Evolutionary conservation across 2,888 invertebrate genomes (phyloP).

Genomic region (Coenonympha arcania): DNA sequence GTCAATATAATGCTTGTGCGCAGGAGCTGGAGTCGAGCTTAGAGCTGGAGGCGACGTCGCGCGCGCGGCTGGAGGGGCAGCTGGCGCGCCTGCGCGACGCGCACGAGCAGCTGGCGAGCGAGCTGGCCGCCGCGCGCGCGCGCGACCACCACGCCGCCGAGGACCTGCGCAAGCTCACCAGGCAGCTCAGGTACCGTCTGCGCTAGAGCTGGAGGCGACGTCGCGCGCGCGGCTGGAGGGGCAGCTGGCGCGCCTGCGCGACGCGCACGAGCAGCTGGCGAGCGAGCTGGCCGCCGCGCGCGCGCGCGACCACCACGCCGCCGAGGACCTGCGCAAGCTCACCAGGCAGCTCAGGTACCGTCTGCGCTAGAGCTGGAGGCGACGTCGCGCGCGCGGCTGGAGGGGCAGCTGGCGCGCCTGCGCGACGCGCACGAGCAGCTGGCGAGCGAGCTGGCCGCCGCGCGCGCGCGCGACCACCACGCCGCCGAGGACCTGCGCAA

Average conservation of each 20-base stretch:
- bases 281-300: constrained; percentile 80
- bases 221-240: constrained; percentile 90
- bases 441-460: constrained; percentile 77
- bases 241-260: constrained; percentile 66
- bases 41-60: constrained; percentile 91
- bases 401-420: constrained; percentile 77
- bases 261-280: constrained; percentile 62
- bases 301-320: constrained; percentile 81
- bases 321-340: constrained; percentile 83
- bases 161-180: constrained; percentile 78
- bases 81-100: constrained; percentile 63
- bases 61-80: constrained; percentile 87
- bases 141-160: constrained; percentile 87
- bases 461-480: constrained; percentile 81
- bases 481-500: constrained; percentile 86
- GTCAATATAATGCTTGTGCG: too few relatives aligned
- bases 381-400: constrained; percentile 88
- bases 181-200: too few relatives aligned
- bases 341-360: too few relatives aligned
- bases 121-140: constrained; percentile 79
- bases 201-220: constrained; percentile 93
- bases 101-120: constrained; percentile 69
- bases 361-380: constrained; percentile 94
- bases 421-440: constrained; percentile 63
- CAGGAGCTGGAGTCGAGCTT: constrained; percentile 90